phyloP scores from a whole-genome alignment of 2,888 invertebrate genomes.

The Caenorhabditis angaria region DNA sequence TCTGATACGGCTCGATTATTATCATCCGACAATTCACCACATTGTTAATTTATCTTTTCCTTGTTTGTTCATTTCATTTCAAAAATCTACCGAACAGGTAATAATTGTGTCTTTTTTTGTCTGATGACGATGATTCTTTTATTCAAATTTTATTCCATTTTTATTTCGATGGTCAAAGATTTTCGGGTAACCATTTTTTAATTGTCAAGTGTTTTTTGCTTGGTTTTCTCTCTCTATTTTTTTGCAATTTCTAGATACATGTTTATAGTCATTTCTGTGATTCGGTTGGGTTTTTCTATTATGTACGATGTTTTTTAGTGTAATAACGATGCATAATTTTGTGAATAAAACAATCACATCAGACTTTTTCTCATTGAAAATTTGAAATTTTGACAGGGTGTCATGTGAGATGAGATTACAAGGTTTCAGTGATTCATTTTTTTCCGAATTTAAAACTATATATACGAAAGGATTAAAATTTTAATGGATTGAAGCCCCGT shows the following conservation, averaged over 20 bases:
- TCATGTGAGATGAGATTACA: too few species aligned
- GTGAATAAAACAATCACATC: neutral
- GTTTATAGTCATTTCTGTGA: slow-evolving; percentile 5
- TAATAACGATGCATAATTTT: slow-evolving; percentile 2
- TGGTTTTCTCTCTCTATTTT: neutral
- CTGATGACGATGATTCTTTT: neutral
- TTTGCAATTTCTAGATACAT: neutral
- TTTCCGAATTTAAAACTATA: too few species aligned
- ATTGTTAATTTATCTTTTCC: slow-evolving; percentile 13
- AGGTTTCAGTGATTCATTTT: too few species aligned
- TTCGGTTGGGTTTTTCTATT: neutral
- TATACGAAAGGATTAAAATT: neutral
- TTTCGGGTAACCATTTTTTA: slow-evolving; percentile 1
- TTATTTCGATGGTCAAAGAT: slow-evolving; percentile 5
- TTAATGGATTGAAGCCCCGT: neutral
- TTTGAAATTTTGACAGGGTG: too few species aligned
- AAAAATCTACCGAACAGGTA: neutral
- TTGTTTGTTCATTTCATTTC: neutral
- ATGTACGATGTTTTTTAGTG: neutral
- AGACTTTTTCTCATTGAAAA: too few species aligned
- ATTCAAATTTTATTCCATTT: slow-evolving; percentile 3
- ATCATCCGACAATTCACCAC: slow-evolving; percentile 26
- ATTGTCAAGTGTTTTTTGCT: neutral
- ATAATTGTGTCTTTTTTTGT: neutral
- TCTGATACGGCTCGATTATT: slow-evolving; percentile 52